Conservation (phyloP, 2,888 invertebrate genomes). For the Acanthoscelides obtectus region DNA sequence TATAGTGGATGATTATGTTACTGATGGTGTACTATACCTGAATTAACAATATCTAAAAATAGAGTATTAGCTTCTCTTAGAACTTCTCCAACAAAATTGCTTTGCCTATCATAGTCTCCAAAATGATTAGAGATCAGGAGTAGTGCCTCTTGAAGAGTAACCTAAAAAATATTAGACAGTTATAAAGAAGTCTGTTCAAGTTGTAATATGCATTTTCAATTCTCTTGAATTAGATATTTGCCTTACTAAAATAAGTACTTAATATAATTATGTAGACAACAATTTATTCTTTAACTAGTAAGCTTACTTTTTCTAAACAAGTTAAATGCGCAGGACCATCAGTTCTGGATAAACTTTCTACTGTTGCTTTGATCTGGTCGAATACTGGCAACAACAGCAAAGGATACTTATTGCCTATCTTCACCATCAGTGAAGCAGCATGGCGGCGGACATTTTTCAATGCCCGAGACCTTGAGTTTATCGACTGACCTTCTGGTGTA, state of each 20-base stretch:
- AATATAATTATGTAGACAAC: neutral
- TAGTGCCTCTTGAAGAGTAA: slow-evolving; percentile 75
- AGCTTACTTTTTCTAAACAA: slow-evolving; percentile 65
- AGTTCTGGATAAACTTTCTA: slow-evolving; percentile 66
- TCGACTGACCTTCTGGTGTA: slow-evolving; percentile 59
- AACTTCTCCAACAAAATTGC: slow-evolving; percentile 63
- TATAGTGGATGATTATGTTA: neutral
- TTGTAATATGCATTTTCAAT: too few relatives aligned
- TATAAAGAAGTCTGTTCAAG: too few relatives aligned
- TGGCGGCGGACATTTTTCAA: slow-evolving; percentile 57
- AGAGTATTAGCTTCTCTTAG: slow-evolving; percentile 61
- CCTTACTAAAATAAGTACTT: neutral
- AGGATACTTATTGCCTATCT: slow-evolving; percentile 84
- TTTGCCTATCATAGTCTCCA: slow-evolving; percentile 71
- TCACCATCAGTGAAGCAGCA: slow-evolving; percentile 85
- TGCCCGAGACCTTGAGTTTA: slow-evolving; percentile 31
- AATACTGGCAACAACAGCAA: slow-evolving; percentile 80
- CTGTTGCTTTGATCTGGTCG: slow-evolving; percentile 74
- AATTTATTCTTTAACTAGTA: slow-evolving; percentile 32
- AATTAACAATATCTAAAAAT: slow-evolving; percentile 59
- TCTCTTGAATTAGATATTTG: too few relatives aligned
- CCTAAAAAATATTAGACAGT: too few relatives aligned
- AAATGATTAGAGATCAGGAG: slow-evolving; percentile 85
- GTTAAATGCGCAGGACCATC: slow-evolving; percentile 62
- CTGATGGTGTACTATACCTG: slow-evolving; percentile 23